phyloP scores from a whole-genome alignment of 2,888 invertebrate species.

The Amblyjoppa fuscipennis region DNA sequence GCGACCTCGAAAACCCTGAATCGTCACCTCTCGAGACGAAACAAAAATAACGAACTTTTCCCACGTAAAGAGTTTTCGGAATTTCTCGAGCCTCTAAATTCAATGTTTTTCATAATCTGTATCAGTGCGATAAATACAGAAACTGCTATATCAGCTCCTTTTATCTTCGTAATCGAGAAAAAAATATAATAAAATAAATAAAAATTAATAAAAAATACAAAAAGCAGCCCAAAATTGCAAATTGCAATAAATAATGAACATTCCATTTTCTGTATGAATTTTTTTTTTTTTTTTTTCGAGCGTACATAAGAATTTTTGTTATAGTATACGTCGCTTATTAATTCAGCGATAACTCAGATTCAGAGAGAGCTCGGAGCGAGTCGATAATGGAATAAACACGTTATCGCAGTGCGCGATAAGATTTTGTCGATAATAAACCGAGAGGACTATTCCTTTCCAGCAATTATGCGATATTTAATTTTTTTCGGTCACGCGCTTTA shows the following conservation, averaged over 20 bases:
- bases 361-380: background rate
- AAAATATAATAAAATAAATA: background rate
- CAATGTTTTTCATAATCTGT: background rate
- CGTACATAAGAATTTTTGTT: background rate
- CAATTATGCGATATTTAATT: background rate
- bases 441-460: background rate
- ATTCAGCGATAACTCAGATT: background rate
- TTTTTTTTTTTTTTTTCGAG: background rate
- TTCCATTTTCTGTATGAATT: too few relatives aligned
- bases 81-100: background rate
- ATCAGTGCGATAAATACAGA: background rate
- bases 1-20: background rate
- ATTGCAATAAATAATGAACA: background rate
- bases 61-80: background rate
- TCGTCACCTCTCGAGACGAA: conserved; percentile 9
- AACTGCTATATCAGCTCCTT: background rate
- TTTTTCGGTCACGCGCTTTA: background rate
- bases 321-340: background rate
- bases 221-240: background rate
- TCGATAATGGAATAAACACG: background rate
- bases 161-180: background rate
- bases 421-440: background rate
- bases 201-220: background rate
- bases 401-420: background rate
- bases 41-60: background rate